Evolutionary conservation across 2,888 invertebrate genomes (phyloP).

Genomic region (Sipha maydis): DNA sequence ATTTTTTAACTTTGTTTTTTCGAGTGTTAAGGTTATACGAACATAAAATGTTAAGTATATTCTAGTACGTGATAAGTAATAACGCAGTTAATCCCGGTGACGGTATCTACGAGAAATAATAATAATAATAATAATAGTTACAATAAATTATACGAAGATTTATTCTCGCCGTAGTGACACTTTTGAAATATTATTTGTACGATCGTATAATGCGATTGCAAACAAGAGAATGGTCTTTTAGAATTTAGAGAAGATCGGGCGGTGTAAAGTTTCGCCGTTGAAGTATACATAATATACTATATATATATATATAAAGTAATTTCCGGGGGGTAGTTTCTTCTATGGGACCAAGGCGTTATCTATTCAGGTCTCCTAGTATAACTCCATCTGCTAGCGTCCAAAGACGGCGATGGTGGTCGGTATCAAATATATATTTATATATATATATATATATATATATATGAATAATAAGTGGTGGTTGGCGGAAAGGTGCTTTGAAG

Average conservation of each 20-base stretch:
- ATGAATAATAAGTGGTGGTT: background rate
- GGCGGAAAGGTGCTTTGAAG: conserved; percentile 23
- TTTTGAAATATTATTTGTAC: conserved; percentile 2
- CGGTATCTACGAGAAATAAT: background rate
- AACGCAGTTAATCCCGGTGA: background rate
- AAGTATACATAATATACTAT: background rate
- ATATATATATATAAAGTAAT: conserved; percentile 14
- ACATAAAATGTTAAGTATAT: too few species aligned
- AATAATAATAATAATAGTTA: background rate
- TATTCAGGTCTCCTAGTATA: conserved; percentile 15
- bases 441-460: background rate
- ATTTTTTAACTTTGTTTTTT: too few species aligned
- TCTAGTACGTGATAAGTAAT: background rate
- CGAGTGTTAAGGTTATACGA: too few species aligned
- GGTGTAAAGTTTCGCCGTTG: conserved; percentile 20
- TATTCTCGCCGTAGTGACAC: background rate
- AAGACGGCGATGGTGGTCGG: background rate
- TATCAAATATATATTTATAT: background rate
- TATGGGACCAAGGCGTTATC: conserved; percentile 12
- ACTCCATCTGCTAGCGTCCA: conserved; percentile 21
- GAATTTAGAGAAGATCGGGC: background rate
- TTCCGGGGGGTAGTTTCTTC: conserved; percentile 32
- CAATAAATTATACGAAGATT: background rate
- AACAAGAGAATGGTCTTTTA: conserved; percentile 16
- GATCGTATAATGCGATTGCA: background rate